Evolutionary conservation across 2,797 vertebrate genomes (phyloP), one percentile per base, ranked within the genome.

Genomic region (Lutjanus campechanus): DNA sequence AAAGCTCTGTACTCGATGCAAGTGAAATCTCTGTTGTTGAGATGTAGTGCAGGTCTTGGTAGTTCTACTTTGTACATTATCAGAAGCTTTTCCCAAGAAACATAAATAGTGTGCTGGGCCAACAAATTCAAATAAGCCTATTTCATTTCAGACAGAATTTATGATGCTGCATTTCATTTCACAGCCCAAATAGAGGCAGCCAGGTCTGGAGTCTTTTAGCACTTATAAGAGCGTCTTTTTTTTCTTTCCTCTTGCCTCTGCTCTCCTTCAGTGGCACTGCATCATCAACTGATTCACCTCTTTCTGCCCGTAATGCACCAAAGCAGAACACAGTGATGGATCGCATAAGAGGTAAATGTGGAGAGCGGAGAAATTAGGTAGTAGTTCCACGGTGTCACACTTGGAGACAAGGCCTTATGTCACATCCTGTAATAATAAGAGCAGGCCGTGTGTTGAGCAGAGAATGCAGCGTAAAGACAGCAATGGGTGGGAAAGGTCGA

Each of bases 71-170:
- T 75, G 46, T 61, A 81, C 76, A 69, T 71, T 82, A 86, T 85
- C 69, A 73, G 60, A 72, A 73, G 55, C 71, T 65, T 65, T 71
- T 73, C n/a, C 29, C 49, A 15, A 68, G 73, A 88, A 89, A 79
- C 83, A 84, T 83, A 83, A 84, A 89, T 82, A 80, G 50, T 64
- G 66, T 70, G 55, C 64, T 5, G 12, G 73, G 58, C 76, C 81
- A 73, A 81, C 69, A 78, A 59, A 88, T 89, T 91, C 73, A 76
- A 84, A 88, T 85, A 76, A 83, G 60, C 73, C 79, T 50, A 40
- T 90, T 90, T 90, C 68, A 69, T 89, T 85, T 89, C 83, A 83
- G 82, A 85, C 15, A 41, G 79, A 89, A 82, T 89, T 88, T 86
- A 69, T 74, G 64, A 83, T 76, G 73, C 77, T 51, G 65, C 72